Evolutionary conservation across 2,113 vertebrate species (phyloP).

Genomic region (Siphamia tubifer): DNA sequence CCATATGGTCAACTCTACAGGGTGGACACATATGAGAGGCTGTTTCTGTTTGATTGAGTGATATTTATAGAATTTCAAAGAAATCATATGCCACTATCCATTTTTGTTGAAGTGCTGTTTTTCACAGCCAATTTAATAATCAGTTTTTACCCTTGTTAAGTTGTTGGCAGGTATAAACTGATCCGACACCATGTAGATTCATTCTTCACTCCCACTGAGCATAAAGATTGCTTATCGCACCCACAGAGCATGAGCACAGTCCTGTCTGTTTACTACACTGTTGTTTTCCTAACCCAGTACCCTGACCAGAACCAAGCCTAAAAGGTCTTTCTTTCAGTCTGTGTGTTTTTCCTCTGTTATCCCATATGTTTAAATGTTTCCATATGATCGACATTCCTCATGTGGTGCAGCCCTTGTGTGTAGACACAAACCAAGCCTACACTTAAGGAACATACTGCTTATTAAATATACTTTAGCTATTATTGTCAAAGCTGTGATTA

Average conservation of each 20-base stretch:
- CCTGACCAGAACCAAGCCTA: neutral
- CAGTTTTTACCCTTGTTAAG: neutral
- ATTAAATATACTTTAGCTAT: neutral
- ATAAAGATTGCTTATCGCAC: slow-evolving; percentile 45
- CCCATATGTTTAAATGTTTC: slow-evolving; percentile 70
- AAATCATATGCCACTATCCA: neutral
- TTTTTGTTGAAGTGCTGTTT: neutral
- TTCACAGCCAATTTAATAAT: neutral
- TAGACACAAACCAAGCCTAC: neutral
- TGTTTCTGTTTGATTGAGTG: slow-evolving; percentile 5
- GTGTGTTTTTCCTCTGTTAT: neutral
- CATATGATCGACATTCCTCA: slow-evolving; percentile 58
- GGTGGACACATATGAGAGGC: slow-evolving; percentile 13
- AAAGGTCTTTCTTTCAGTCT: slow-evolving; percentile 9
- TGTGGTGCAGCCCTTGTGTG: slow-evolving; percentile 17
- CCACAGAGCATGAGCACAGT: slow-evolving; percentile 38
- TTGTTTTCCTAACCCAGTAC: neutral
- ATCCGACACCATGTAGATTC: slow-evolving; percentile 17
- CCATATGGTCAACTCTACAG: slow-evolving; percentile 61
- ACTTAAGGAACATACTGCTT: neutral
- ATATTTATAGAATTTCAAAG: slow-evolving; percentile 31
- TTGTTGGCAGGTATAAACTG: slow-evolving; percentile 1
- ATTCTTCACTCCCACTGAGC: slow-evolving; percentile 40
- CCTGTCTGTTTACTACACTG: slow-evolving; percentile 23
- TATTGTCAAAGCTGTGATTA: neutral